A percentile compares a stretch with the other conserved stretches of the same genome.
These are phyloP conservation scores for Brachypteracias leptosomus DNA, from an alignment of 2,113 vertebrate genomes.

Conservation along the genomic window DNA sequence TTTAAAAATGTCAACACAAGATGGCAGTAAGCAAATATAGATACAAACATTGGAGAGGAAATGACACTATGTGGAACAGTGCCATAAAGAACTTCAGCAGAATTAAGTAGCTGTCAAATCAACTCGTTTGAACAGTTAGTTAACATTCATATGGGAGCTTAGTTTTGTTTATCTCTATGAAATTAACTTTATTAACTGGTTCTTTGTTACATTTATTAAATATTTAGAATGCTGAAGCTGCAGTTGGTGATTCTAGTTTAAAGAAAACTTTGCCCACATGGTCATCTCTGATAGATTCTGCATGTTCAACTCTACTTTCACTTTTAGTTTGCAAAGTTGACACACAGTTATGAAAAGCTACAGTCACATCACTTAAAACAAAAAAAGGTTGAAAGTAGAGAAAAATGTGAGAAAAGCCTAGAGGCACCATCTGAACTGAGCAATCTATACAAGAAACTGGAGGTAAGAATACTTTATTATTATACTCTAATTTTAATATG, in stretches of 20 bases:
- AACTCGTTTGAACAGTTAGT: neutral
- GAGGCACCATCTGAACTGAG: constrained; percentile 47
- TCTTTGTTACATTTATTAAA: neutral
- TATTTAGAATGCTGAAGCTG: constrained; percentile 34
- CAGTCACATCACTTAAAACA: constrained; percentile 67
- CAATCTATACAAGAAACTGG: constrained; percentile 61
- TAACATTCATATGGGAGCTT: neutral
- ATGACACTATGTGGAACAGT: neutral
- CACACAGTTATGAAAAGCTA: constrained; percentile 75
- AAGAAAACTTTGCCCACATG: neutral
- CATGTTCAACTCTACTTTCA: constrained; percentile 8
- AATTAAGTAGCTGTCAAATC: constrained; percentile 18
- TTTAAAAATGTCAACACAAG: constrained; percentile 71
- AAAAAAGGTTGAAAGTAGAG: constrained; percentile 5
- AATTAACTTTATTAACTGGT: constrained; percentile 35
- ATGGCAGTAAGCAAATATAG: constrained; percentile 74
- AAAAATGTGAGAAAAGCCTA: neutral
- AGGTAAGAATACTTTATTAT: constrained; percentile 63
- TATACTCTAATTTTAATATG: neutral
- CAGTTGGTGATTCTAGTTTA: neutral
- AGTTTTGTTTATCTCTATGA: constrained; percentile 6
- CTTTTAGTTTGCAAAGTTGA: constrained; percentile 76
- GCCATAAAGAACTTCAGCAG: neutral
- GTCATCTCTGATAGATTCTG: neutral
- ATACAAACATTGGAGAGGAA: neutral